Evolutionary conservation across 2,888 invertebrate species (phyloP).

Genomic region (Agrochola lota): DNA sequence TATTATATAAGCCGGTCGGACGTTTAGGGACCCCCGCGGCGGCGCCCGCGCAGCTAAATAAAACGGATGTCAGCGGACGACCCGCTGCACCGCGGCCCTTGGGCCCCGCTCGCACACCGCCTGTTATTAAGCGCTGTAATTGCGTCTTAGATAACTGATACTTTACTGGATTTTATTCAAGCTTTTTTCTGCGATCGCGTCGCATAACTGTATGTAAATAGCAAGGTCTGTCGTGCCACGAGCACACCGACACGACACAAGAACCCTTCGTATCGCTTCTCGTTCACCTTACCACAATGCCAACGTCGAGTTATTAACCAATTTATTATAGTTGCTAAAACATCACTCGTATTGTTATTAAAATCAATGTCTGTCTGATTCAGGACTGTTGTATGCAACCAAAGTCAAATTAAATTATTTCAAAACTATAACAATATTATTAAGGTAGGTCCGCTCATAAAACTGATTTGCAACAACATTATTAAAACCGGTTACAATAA

Average conservation of each 20-base stretch:
- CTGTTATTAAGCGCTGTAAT: constrained; percentile 55
- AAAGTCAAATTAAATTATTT: constrained; percentile 27
- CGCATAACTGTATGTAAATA: constrained; percentile 18
- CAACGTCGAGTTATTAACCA: constrained; percentile 21
- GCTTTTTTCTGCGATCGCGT: constrained; percentile 32
- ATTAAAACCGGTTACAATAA: constrained; percentile 12
- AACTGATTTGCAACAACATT: constrained; percentile 35
- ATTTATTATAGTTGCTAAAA: constrained; percentile 50
- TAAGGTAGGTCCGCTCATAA: constrained; percentile 35
- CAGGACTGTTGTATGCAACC: not conserved
- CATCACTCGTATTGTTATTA: constrained; percentile 26
- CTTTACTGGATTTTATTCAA: constrained; percentile 50
- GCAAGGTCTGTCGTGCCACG: constrained; percentile 25
- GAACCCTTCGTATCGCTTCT: constrained; percentile 6
- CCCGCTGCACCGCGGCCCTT: constrained; percentile 19
- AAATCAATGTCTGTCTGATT: constrained; percentile 22
- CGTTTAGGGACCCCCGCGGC: constrained; percentile 71
- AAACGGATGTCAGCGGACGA: constrained; percentile 61
- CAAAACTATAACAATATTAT: constrained; percentile 35
- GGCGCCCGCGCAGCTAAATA: constrained; percentile 51
- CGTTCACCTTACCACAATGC: constrained; percentile 46
- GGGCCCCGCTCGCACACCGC: constrained; percentile 23
- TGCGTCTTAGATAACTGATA: constrained; percentile 58
- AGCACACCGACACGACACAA: not conserved
- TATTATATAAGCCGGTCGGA: constrained; percentile 76